Conservation (phyloP, 1,140 invertebrate genomes). For the Drosophila nigrodunni region DNA sequence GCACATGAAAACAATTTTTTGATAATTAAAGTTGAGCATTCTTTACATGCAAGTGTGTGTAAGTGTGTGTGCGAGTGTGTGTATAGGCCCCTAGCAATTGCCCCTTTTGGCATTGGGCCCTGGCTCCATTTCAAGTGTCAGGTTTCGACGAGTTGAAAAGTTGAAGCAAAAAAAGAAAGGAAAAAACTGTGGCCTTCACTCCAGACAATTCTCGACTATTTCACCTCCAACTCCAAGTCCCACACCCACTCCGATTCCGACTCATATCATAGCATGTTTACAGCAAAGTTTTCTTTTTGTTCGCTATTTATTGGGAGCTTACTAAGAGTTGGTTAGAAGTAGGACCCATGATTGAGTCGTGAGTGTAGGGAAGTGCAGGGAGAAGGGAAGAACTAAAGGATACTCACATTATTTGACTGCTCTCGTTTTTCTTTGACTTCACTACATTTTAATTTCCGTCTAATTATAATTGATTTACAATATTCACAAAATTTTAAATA, state of each 20-base stretch:
- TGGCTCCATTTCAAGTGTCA: constrained; percentile 56
- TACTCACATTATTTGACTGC: constrained; percentile 20
- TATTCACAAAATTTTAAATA: too few species aligned
- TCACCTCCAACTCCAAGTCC: background rate
- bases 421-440: constrained; percentile 4
- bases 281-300: constrained; percentile 13
- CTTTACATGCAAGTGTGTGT: constrained; percentile 12
- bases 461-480: constrained; percentile 21
- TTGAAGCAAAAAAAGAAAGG: constrained; percentile 13
- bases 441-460: background rate
- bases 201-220: constrained; percentile 15
- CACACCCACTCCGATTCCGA: background rate
- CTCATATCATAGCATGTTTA: constrained; percentile 31
- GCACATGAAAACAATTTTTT: constrained; percentile 63
- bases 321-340: constrained; percentile 1
- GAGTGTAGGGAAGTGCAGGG: background rate
- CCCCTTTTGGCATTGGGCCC: constrained; percentile 47
- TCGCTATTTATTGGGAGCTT: constrained; percentile 14
- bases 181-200: constrained; percentile 27
- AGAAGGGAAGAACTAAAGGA: background rate
- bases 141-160: constrained; percentile 45
- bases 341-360: background rate
- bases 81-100: constrained; percentile 36
- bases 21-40: constrained; percentile 60
- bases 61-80: background rate